Evolutionary conservation across 2,888 invertebrate genomes (phyloP), one percentile per base, ranked within the genome.

Genomic region (Aspidapion aeneum): DNA sequence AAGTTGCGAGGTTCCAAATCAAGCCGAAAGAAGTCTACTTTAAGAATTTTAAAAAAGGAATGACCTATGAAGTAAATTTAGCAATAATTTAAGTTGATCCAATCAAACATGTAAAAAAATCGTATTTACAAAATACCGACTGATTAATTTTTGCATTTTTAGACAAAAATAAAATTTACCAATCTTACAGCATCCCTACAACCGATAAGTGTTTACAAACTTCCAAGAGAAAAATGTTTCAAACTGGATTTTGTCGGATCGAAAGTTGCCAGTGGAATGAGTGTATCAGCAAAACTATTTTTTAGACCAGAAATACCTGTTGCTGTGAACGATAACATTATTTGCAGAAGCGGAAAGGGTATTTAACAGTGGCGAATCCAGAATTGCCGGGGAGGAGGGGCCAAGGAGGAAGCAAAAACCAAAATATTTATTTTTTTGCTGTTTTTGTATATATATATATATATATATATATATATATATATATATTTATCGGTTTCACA

Each of bases 221-320:
- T 74, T 63, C 75, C 78, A 2, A 72, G 66, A 54, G 62, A 65
- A 2, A 72, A 77, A 1, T 73, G 72, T 55, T 80, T 81, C 56
- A 66, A 62, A 1, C 60, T 79, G 3, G 60, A 71, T 3, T 64
- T 76, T 9, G 63, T 70, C 1, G 65, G 70, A n/a, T 62, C 68
- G 18, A 66, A 67, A 65, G 66, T 82, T 16, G 79, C 81, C 0
- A 76, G 82, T 9, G 83, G 83, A 21, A 80, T 83, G 78, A 71
- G 70, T 50, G 64, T 74, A 2, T 72, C 69, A 55, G 74, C 80
- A 22, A 68, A 71, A 2, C 70, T 82, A 1, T 66, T 60, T 1
- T 83, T 79, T 69, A 70, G 68, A 57, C 77, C 79, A 1, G 70
- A 78, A 54, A 66, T 69, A 12, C 72, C 74, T 19, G 69, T 73